Percentiles rank a stretch among this genome's conserved stretches.
phyloP scores from a whole-genome alignment of 23 tunicate species.

The Ciona savignyi region DNA sequence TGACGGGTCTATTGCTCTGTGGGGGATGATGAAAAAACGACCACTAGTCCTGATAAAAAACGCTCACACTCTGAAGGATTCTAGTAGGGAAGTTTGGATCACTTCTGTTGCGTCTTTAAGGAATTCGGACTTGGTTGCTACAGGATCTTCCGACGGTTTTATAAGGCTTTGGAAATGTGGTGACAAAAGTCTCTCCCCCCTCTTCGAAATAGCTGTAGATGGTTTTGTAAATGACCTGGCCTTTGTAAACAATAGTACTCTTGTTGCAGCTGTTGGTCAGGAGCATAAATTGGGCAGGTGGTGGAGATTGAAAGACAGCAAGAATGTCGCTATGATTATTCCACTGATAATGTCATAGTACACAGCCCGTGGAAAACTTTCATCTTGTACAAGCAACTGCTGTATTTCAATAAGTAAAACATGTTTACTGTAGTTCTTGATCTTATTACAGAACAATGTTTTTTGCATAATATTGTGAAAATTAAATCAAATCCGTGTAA shows the following conservation, averaged over 20 bases:
- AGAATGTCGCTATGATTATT: constrained; percentile 33
- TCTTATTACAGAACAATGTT: no score
- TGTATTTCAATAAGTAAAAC: no score
- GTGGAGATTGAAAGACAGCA: constrained; percentile 62
- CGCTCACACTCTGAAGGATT: constrained; percentile 36
- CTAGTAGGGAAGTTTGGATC: constrained; percentile 33
- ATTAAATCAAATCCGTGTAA: no score
- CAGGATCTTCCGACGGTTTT: constrained; percentile 80
- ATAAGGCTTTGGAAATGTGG: constrained; percentile 77
- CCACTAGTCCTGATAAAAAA: constrained; percentile 48
- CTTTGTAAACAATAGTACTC: constrained; percentile 38
- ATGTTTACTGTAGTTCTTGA: no score
- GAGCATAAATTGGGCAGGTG: constrained; percentile 87
- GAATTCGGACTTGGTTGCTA: constrained; percentile 90
- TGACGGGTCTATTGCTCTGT: constrained; percentile 77
- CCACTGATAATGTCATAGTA: constrained; percentile 10
- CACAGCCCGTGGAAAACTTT: no score
- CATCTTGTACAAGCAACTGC: no score
- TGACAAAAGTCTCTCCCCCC: constrained; percentile 14
- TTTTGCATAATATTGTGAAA: no score
- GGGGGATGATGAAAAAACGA: constrained; percentile 78
- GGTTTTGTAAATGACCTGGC: constrained; percentile 73
- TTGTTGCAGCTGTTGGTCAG: constrained; percentile 71
- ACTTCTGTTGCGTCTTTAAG: constrained; percentile 60
- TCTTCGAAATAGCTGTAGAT: constrained; percentile 50